Evolutionary conservation across 2,113 vertebrate genomes (phyloP).

Genomic region (Donacobius atricapilla): DNA sequence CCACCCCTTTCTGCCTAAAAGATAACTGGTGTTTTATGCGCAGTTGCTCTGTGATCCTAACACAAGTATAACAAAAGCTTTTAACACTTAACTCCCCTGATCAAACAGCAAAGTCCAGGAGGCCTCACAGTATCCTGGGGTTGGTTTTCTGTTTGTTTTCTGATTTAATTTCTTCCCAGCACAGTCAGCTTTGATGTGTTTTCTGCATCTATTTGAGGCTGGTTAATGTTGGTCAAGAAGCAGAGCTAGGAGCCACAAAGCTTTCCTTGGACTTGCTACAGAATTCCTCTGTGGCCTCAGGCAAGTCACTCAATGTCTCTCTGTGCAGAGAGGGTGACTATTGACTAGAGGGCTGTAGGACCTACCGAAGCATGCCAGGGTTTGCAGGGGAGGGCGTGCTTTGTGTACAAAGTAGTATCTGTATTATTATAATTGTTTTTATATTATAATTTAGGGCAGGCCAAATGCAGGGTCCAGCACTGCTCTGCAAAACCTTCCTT

Average conservation of each 20-base stretch:
- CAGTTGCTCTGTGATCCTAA: not conserved
- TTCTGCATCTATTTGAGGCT: conserved; percentile 36
- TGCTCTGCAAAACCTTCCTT: conserved; percentile 47
- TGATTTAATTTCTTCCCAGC: conserved; percentile 45
- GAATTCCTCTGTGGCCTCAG: conserved; percentile 58
- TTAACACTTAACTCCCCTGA: conserved; percentile 49
- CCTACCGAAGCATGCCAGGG: conserved; percentile 61
- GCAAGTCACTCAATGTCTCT: conserved; percentile 53
- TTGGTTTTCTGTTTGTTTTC: conserved; percentile 29
- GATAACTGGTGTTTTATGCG: not conserved
- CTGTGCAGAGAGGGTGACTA: conserved; percentile 47
- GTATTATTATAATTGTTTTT: conserved; percentile 67
- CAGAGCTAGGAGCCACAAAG: conserved; percentile 48
- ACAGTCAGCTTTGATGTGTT: conserved; percentile 34
- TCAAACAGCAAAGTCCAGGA: conserved; percentile 35
- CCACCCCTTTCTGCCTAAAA: not conserved
- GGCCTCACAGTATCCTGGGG: not conserved
- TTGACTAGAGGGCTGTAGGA: conserved; percentile 47
- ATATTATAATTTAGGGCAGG: conserved; percentile 62
- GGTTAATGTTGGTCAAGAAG: conserved; percentile 52
- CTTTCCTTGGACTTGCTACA: conserved; percentile 51
- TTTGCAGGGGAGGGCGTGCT: conserved; percentile 58
- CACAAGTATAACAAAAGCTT: conserved; percentile 34
- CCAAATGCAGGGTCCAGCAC: conserved; percentile 46
- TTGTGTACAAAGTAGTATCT: conserved; percentile 59